These are phyloP conservation scores for Enteromius treurensis DNA, from an alignment of 2,797 vertebrate species.

Conservation along the genomic window DNA sequence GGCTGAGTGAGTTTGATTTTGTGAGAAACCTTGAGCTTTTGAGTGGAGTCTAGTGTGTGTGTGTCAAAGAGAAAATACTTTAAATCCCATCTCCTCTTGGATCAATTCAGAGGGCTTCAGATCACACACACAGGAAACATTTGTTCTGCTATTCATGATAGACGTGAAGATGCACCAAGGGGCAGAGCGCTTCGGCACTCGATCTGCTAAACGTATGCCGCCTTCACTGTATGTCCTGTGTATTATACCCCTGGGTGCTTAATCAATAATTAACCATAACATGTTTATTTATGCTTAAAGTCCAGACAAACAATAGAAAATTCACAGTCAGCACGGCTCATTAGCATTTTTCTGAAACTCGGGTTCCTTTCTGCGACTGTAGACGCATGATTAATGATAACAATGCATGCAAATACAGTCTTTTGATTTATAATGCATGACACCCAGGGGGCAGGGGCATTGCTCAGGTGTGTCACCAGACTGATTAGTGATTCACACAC, in stretches of 20 bases:
- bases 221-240: neutral
- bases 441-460: constrained; percentile 80
- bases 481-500: constrained; percentile 82
- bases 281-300: constrained; percentile 74
- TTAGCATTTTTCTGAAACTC: constrained; percentile 80
- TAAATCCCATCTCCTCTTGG: neutral
- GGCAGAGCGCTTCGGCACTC: constrained; percentile 10
- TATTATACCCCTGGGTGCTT: constrained; percentile 63
- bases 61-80: neutral
- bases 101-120: constrained; percentile 52
- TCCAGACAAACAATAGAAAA: constrained; percentile 78
- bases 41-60: no score
- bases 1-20: no score
- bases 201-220: constrained; percentile 59
- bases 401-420: constrained; percentile 80
- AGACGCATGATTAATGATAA: constrained; percentile 81
- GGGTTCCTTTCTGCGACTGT: constrained; percentile 73
- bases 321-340: constrained; percentile 79
- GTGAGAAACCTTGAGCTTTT: neutral
- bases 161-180: neutral
- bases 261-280: constrained; percentile 78
- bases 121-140: constrained; percentile 46
- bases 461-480: constrained; percentile 84
- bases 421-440: constrained; percentile 88
- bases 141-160: neutral